Conservation (phyloP, 2,888 invertebrate genomes). For the Lasioglossum figueresi region DNA sequence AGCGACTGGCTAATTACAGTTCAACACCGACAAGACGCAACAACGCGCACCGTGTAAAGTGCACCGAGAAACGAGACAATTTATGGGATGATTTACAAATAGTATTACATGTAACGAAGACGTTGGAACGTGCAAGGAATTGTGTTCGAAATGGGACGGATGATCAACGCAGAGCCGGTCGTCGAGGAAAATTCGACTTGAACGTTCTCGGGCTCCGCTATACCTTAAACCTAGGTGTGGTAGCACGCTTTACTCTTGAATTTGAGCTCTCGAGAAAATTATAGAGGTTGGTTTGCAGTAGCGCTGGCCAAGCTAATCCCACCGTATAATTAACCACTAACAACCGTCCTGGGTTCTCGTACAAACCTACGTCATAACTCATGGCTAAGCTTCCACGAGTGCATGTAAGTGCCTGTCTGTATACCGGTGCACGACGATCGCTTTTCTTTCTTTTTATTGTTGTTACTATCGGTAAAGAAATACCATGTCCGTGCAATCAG, state of each 20-base stretch:
- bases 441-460: background rate
- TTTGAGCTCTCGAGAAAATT: constrained; percentile 81
- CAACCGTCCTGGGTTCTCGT: constrained; percentile 73
- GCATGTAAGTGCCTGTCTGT: constrained; percentile 47
- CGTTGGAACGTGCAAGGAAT: background rate
- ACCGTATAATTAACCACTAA: constrained; percentile 82
- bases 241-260: constrained; percentile 72
- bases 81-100: background rate
- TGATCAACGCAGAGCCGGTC: background rate
- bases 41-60: no score
- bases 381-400: constrained; percentile 78
- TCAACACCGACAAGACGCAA: no score
- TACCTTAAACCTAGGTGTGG: constrained; percentile 31
- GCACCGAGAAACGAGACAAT: background rate
- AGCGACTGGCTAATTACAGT: no score
- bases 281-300: constrained; percentile 79
- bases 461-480: background rate
- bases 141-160: background rate
- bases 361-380: constrained; percentile 75
- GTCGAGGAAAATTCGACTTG: constrained; percentile 1
- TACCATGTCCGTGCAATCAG: background rate
- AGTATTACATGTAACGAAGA: background rate
- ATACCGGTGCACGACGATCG: background rate
- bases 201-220: background rate
- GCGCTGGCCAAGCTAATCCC: constrained; percentile 79